These are phyloP conservation scores for Engystomops pustulosus DNA, from an alignment of 2,113 vertebrate species.

Conservation along the genomic window DNA sequence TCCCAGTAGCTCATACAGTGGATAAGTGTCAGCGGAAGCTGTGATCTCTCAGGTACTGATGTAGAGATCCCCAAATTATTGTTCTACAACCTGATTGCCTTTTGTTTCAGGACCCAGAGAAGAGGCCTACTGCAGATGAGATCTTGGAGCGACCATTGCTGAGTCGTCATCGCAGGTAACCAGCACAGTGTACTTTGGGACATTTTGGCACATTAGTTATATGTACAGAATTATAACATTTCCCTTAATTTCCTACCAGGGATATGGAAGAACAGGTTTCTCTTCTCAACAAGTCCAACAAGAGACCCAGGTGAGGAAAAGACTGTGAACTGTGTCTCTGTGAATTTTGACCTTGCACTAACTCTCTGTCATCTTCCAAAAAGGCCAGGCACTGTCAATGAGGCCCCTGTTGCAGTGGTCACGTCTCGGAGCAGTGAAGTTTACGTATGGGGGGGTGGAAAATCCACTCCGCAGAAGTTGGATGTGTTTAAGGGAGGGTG, in stretches of 20 bases:
- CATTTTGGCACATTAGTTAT: neutral
- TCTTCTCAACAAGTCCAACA: constrained; percentile 89
- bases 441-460: constrained; percentile 97
- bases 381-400: constrained; percentile 86
- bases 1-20: neutral
- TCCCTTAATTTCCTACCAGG: constrained; percentile 68
- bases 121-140: constrained; percentile 89
- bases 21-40: constrained; percentile 64
- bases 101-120: constrained; percentile 86
- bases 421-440: constrained; percentile 94
- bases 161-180: constrained; percentile 83
- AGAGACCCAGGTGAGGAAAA: constrained; percentile 85
- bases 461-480: constrained; percentile 95
- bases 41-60: constrained; percentile 72
- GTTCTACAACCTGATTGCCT: neutral
- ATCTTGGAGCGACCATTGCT: constrained; percentile 86
- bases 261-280: constrained; percentile 91
- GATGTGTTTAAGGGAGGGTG: constrained; percentile 95
- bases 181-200: neutral
- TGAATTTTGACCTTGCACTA: neutral
- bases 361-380: neutral
- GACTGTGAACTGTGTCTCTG: neutral
- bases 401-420: constrained; percentile 92
- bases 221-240: neutral
- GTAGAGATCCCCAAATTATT: constrained; percentile 83